Conservation (phyloP, 2,797 vertebrate species). For the Melanotaenia nigrans region DNA sequence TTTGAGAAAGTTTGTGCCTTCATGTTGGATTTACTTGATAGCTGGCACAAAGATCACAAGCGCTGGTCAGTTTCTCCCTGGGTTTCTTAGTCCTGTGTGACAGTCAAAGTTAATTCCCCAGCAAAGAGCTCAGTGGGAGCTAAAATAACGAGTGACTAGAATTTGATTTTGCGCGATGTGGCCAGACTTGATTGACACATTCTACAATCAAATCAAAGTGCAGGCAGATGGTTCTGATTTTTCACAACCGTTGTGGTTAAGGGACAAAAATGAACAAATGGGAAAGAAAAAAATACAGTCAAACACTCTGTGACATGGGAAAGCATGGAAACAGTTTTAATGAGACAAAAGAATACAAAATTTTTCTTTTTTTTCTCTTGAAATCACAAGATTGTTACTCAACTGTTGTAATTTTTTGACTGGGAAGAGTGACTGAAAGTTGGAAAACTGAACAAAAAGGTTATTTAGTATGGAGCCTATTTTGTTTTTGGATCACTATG, state of each 20-base stretch:
- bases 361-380: slow-evolving; percentile 3
- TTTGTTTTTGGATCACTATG: slow-evolving; percentile 19
- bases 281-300: slow-evolving; percentile 58
- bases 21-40: slow-evolving; percentile 55
- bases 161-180: slow-evolving; percentile 74
- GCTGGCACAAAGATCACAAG: slow-evolving; percentile 68
- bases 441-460: slow-evolving; percentile 1
- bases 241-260: slow-evolving; percentile 76
- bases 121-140: slow-evolving; percentile 57
- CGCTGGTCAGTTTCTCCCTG: slow-evolving; percentile 61
- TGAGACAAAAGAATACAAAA: slow-evolving; percentile 19
- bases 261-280: slow-evolving; percentile 57
- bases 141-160: slow-evolving; percentile 73
- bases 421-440: slow-evolving; percentile 29
- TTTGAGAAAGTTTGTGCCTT: slow-evolving; percentile 66
- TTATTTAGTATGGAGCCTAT: not conserved
- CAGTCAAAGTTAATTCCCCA: slow-evolving; percentile 60
- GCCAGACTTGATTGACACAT: slow-evolving; percentile 76
- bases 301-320: slow-evolving; percentile 54
- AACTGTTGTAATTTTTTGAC: slow-evolving; percentile 46
- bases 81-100: slow-evolving; percentile 44
- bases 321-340: slow-evolving; percentile 37
- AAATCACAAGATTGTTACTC: slow-evolving; percentile 54
- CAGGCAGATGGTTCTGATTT: slow-evolving; percentile 81
- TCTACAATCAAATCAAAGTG: slow-evolving; percentile 82